Evolutionary conservation across 2,797 vertebrate species (phyloP).

Genomic region (Malurus leucopterus): DNA sequence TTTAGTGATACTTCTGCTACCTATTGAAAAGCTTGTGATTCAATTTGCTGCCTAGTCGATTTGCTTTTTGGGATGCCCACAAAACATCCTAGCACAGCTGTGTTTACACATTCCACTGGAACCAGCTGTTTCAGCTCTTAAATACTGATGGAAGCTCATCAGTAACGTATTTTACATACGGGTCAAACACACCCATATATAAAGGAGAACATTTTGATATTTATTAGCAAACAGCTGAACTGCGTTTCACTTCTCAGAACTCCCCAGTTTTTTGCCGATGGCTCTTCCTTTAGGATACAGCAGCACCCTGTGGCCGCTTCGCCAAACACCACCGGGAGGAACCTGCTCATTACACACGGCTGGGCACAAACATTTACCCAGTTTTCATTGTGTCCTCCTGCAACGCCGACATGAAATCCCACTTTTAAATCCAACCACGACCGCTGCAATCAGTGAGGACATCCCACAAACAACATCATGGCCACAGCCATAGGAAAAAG

Average conservation of each 20-base stretch:
- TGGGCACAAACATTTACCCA: neutral
- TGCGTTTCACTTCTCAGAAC: neutral
- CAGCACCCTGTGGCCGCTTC: neutral
- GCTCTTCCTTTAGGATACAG: neutral
- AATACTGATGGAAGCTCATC: neutral
- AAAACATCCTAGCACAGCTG: accelerated
- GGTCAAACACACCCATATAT: neutral
- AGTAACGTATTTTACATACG: accelerated
- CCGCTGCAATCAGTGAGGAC: neutral
- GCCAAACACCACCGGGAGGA: accelerated
- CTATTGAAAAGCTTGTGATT: neutral
- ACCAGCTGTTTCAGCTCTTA: neutral
- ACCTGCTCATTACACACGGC: accelerated
- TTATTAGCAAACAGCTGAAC: neutral
- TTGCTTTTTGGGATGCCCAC: neutral
- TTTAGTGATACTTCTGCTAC: neutral
- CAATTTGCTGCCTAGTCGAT: neutral
- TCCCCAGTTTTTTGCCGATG: accelerated
- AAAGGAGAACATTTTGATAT: neutral
- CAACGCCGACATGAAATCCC: accelerated
- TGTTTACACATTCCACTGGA: neutral
- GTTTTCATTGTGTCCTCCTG: neutral
- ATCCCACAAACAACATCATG: neutral
- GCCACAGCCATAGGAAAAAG: neutral
- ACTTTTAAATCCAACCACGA: neutral